These are phyloP conservation scores for Uloborus plumipes DNA, from an alignment of 2,888 invertebrate genomes.

Conservation along the genomic window DNA sequence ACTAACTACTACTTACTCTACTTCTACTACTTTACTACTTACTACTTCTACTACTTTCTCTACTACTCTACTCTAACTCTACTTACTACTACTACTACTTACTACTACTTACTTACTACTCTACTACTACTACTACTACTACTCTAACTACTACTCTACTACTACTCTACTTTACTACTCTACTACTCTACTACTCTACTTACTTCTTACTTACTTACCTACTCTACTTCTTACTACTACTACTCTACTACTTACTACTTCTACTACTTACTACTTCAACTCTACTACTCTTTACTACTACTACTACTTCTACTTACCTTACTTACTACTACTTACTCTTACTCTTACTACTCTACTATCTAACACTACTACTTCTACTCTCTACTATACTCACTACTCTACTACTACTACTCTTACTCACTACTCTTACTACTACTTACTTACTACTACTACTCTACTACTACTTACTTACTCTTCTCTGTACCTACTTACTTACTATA, in stretches of 20 bases:
- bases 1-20: constrained; percentile 1
- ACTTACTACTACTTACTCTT: background rate
- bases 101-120: background rate
- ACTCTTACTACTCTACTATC: background rate
- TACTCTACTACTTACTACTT: background rate
- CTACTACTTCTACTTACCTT: background rate
- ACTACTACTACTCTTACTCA: background rate
- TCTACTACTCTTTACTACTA: background rate
- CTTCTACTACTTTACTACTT: background rate
- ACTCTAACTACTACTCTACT: background rate
- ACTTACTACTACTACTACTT: background rate
- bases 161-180: background rate
- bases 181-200: background rate
- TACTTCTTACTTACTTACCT: background rate
- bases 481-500: background rate
- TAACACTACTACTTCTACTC: too few species aligned
- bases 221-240: background rate
- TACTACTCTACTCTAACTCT: background rate
- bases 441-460: background rate
- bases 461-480: background rate
- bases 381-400: too few species aligned
- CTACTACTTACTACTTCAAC: background rate
- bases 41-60: background rate
- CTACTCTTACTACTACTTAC: too few species aligned
- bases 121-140: background rate